These are phyloP conservation scores for Lasiurus cinereus DNA, from an alignment of 2,113 vertebrate genomes.

Conservation along the genomic window DNA sequence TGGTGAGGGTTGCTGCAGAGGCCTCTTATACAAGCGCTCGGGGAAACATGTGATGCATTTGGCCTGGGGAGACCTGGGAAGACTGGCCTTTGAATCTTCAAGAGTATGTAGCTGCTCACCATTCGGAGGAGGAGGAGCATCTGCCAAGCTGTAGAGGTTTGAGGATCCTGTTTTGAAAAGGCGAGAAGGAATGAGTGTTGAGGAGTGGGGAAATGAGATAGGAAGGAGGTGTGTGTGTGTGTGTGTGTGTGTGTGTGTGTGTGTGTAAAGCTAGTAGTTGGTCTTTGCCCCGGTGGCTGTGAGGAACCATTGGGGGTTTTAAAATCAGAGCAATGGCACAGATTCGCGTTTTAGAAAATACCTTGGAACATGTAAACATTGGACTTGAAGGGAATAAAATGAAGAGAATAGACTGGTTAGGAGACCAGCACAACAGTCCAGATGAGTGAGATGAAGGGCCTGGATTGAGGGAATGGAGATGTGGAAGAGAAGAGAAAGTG, in stretches of 20 bases:
- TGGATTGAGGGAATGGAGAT: not conserved
- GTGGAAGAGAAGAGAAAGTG: not conserved
- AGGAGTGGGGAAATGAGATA: not conserved
- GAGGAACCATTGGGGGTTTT: not conserved
- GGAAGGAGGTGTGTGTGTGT: not conserved
- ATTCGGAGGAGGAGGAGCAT: not conserved
- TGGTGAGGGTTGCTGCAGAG: accelerated
- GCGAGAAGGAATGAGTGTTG: not conserved
- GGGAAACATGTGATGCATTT: not conserved
- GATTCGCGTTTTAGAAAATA: not conserved
- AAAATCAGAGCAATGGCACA: not conserved
- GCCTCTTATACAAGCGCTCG: accelerated
- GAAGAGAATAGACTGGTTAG: not conserved
- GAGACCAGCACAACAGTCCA: not conserved
- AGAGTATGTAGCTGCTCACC: not conserved
- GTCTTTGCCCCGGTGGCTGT: not conserved
- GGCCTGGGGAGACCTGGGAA: not conserved
- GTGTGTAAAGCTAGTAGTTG: not conserved
- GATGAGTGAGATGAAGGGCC: not conserved
- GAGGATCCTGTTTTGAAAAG: not conserved
- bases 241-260: too few relatives aligned
- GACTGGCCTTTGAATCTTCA: not conserved
- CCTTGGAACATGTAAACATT: not conserved
- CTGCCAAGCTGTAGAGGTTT: not conserved
- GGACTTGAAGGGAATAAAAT: not conserved